A percentile compares a stretch with the other conserved stretches of the same genome.
Evolutionary conservation across 2,113 vertebrate species (phyloP).

Genomic region (Tapirus terrestris): DNA sequence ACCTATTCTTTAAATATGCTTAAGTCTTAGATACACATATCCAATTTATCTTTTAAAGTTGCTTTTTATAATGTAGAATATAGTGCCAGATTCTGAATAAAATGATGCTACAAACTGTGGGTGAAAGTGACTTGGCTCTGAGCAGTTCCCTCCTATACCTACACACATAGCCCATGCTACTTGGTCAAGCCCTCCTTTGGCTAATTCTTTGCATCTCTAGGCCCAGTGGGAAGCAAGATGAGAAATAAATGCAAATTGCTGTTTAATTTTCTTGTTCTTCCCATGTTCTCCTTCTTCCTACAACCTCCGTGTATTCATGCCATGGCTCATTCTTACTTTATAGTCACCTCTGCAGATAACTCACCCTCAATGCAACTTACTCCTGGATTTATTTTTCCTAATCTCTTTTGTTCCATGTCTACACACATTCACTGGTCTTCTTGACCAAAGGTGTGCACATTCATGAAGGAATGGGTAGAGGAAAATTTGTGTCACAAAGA

Average conservation of each 20-base stretch:
- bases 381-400: neutral
- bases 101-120: neutral
- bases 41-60: neutral
- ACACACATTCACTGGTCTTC: neutral
- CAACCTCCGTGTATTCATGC: neutral
- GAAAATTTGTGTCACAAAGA: neutral
- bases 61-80: neutral
- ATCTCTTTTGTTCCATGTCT: neutral
- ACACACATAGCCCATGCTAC: neutral
- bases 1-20: neutral
- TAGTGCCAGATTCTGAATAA: neutral
- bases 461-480: neutral
- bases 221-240: neutral
- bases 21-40: neutral
- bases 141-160: neutral
- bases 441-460: neutral
- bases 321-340: neutral
- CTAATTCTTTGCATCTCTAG: neutral
- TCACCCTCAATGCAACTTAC: neutral
- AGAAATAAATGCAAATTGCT: neutral
- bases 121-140: neutral
- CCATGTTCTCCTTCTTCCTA: neutral
- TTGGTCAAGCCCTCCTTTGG: neutral
- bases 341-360: neutral
- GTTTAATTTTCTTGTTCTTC: neutral